Conservation (phyloP, 2,797 vertebrate genomes). For the Rhinophrynus dorsalis region DNA sequence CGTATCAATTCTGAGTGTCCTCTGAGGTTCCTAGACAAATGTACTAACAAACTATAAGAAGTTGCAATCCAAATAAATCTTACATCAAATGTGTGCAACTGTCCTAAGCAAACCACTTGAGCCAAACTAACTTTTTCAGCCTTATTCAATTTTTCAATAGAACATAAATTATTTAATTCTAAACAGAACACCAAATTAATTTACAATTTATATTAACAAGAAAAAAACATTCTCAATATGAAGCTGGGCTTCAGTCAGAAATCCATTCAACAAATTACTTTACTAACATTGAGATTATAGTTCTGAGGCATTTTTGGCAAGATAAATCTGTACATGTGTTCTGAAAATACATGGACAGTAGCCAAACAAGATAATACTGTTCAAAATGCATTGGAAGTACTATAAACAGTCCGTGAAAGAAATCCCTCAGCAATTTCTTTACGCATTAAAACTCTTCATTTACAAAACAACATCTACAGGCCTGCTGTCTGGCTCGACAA, state of each 20-base stretch:
- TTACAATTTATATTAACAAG: constrained; percentile 13
- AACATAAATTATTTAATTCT: background rate
- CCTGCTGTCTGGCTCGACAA: background rate
- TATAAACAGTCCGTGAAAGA: background rate
- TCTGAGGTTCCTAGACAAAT: too few species aligned
- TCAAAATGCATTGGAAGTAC: background rate
- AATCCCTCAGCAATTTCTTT: background rate
- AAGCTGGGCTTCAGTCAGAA: background rate
- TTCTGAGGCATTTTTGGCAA: constrained; percentile 16
- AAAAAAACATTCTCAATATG: background rate
- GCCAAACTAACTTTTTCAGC: constrained; percentile 2
- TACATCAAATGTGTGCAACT: background rate
- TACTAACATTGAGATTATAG: constrained; percentile 22
- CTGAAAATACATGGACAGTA: background rate
- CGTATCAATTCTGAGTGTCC: too few species aligned
- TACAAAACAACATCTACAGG: background rate
- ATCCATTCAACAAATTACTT: constrained; percentile 21
- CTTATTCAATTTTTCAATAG: background rate
- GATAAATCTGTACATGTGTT: background rate
- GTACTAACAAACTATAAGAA: too few species aligned
- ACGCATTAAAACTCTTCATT: background rate
- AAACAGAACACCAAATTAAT: constrained; percentile 1
- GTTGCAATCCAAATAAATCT: too few species aligned
- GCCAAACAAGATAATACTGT: constrained; percentile 6
- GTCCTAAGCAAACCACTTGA: background rate